Evolutionary conservation across 1,140 invertebrate species (phyloP).

Genomic region (Bombus waltoni): DNA sequence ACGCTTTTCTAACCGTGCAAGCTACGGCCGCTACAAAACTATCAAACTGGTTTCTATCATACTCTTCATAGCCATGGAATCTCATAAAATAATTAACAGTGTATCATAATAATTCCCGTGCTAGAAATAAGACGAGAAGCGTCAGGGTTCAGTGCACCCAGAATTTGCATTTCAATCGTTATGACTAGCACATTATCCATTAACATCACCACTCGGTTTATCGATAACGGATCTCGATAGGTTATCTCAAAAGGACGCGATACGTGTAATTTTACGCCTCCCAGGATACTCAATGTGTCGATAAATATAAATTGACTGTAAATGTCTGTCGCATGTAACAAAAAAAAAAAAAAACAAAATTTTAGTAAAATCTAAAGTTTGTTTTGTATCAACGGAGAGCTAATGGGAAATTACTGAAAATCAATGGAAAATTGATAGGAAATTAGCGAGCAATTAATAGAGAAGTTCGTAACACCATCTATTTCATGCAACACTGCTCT

Average conservation of each 20-base stretch:
- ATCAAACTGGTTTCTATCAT: neutral
- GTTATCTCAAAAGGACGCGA: neutral
- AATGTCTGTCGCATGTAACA: no score
- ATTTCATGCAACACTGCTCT: neutral
- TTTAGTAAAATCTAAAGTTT: no score
- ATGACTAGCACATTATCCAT: neutral
- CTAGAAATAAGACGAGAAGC: neutral
- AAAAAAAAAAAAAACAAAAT: no score
- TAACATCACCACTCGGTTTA: neutral
- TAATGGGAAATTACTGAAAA: no score
- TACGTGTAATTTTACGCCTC: neutral
- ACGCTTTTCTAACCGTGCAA: no score
- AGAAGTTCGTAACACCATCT: neutral
- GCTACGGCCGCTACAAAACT: no score
- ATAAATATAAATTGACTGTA: neutral
- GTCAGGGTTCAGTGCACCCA: conserved; percentile 19
- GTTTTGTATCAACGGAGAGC: no score
- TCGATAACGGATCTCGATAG: conserved; percentile 11
- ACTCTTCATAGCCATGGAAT: no score
- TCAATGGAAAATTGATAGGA: no score
- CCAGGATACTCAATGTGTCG: neutral
- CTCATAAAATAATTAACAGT: neutral
- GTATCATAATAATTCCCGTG: neutral
- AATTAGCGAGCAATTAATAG: neutral
- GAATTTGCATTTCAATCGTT: neutral